A percentile compares a stretch with the other conserved stretches of the same genome.
Conservation (phyloP, 1,140 invertebrate species). For the Cylas formicarius region DNA sequence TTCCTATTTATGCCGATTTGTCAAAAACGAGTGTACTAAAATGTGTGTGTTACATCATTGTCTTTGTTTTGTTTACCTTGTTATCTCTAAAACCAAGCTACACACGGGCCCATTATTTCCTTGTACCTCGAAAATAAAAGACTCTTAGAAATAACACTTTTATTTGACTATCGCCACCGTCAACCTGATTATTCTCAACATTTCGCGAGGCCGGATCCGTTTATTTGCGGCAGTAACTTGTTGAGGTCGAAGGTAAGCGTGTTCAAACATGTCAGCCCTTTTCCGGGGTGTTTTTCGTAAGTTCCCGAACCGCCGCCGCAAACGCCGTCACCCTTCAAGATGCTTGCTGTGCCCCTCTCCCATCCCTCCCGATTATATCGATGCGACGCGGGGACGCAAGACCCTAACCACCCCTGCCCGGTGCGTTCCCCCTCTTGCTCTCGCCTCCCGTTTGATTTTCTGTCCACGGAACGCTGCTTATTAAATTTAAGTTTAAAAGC, state of each 20-base stretch:
- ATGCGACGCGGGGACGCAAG: constrained; percentile 5
- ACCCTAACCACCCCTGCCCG: constrained; percentile 3
- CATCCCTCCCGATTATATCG: constrained; percentile 13
- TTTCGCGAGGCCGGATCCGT: too few species aligned
- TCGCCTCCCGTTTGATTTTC: constrained; percentile 28
- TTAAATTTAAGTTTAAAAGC: constrained; percentile 5
- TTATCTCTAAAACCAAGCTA: too few species aligned
- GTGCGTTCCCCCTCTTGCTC: constrained; percentile 12
- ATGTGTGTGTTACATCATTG: too few species aligned
- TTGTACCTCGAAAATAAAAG: too few species aligned
- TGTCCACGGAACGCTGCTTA: constrained; percentile 8
- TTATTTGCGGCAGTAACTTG: constrained; percentile 26
- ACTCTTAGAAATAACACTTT: too few species aligned
- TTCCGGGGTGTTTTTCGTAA: constrained; percentile 20
- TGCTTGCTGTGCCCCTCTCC: constrained; percentile 29
- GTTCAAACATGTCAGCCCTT: constrained; percentile 14
- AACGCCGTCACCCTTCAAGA: constrained; percentile 22
- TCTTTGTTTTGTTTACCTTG: too few species aligned
- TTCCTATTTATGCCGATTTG: too few species aligned
- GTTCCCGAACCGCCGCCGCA: constrained; percentile 2
- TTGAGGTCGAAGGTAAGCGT: constrained; percentile 23
- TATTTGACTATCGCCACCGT: too few species aligned
- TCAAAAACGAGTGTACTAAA: too few species aligned
- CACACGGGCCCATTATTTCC: too few species aligned
- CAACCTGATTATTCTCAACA: too few species aligned